Evolutionary conservation across 1,140 invertebrate species (phyloP), one percentile per base, ranked within the genome.

Genomic region (Lordiphosa clarofinis): DNA sequence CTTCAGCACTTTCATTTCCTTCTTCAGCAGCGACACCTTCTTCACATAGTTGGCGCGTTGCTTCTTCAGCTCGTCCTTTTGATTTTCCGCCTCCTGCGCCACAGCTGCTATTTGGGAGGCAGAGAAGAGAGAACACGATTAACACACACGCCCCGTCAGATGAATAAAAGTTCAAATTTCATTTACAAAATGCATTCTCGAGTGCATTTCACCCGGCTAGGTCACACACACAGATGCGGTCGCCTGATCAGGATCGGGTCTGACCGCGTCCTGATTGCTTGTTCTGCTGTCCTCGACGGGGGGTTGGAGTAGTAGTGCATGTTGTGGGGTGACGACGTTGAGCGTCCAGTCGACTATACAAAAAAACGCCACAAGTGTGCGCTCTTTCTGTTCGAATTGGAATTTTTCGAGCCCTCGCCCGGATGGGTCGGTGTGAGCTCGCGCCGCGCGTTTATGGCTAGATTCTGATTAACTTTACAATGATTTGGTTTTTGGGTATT

Each of bases 31-130:
- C 0, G 89, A 87, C 4, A 93, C 92, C 87, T 94, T 95, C 76
- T 92, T 92, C 11, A 94, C 91, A 87, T 95, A 95, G 74, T 95
- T 94, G 71, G 94, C 93, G 8, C 94, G 92, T 75, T 95, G 94
- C 64, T 94, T 94, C 10, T 92, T 92, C 52, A 96, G 81, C 53
- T 94, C 94, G 1, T 93, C 93, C 89, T 94, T 94, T 73, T 95
- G 94, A 68, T 95, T 94, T 66, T 94, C 92, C 74, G 93, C 92
- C 90, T 96, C 95, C 69, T 94, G 92, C 68, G 94, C 94, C 72
- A 95, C 93, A 40, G 94, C 94, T 92, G 90, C n/a, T 21, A 64
- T 36, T 62, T 55, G 63, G 48, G 36, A 37, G 53, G 71, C 65
- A 59, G 66, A 44, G 70, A 37, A 84, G 15, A 67, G 4, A 55